Percentiles rank a stretch among this genome's conserved stretches.
Evolutionary conservation across 2,888 invertebrate genomes (phyloP).

Genomic region (Hyppa rectilinea): DNA sequence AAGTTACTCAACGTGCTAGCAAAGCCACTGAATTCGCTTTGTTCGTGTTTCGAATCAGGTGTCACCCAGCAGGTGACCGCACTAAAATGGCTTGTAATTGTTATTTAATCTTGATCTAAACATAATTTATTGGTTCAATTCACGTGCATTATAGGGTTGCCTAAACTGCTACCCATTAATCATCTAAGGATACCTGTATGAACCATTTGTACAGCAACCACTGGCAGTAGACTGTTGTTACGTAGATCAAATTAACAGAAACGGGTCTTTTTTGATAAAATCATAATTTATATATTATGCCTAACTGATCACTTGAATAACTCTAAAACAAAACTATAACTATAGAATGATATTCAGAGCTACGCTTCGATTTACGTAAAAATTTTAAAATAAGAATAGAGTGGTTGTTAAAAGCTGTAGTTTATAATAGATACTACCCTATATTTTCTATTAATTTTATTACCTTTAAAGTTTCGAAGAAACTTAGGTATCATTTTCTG

Average conservation of each 20-base stretch:
- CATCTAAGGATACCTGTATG: neutral
- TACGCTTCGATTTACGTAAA: neutral
- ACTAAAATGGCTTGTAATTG: conserved; percentile 69
- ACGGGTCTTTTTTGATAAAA: neutral
- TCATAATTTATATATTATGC: neutral
- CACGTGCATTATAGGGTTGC: conserved; percentile 60
- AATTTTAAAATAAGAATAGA: neutral
- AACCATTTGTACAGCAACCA: neutral
- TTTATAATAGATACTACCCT: too few relatives aligned
- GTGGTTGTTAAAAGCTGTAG: neutral
- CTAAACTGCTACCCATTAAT: neutral
- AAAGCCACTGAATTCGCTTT: conserved; percentile 51
- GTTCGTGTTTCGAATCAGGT: conserved; percentile 62
- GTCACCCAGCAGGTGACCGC: conserved; percentile 69
- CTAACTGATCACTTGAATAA: neutral
- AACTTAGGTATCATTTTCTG: too few relatives aligned
- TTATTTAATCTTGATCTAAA: conserved; percentile 68
- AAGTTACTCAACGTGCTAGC: conserved; percentile 15
- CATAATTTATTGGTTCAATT: conserved; percentile 65
- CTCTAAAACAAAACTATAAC: neutral
- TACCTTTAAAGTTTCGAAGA: neutral
- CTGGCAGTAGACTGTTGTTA: neutral
- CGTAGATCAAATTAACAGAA: neutral
- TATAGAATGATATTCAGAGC: too few relatives aligned
- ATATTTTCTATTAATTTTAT: neutral